phyloP scores from a whole-genome alignment of 2,113 vertebrate species.

The Oncorhynchus masou region DNA sequence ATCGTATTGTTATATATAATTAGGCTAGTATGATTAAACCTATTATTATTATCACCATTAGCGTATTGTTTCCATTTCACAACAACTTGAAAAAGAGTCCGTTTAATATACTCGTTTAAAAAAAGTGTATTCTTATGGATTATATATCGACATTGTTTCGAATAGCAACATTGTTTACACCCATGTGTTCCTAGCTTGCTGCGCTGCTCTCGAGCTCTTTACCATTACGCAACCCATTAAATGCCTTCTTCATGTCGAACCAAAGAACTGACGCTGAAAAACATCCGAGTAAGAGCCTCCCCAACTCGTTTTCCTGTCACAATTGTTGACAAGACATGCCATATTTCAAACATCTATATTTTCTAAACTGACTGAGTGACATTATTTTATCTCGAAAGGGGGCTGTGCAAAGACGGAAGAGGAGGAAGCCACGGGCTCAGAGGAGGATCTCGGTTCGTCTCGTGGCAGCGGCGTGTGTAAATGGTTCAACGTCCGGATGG shows the following conservation, averaged over 20 bases:
- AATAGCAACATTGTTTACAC: neutral
- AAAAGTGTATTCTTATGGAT: neutral
- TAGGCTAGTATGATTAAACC: neutral
- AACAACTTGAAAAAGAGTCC: neutral
- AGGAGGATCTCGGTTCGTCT: slow-evolving; percentile 68
- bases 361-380: neutral
- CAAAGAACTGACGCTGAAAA: slow-evolving; percentile 6
- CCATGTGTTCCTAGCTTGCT: neutral
- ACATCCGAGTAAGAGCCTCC: slow-evolving; percentile 2
- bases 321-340: neutral
- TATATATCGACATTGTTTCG: neutral
- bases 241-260: slow-evolving; percentile 17
- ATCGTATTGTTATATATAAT: neutral
- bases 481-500: slow-evolving; percentile 95
- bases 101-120: neutral
- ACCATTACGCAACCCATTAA: slow-evolving; percentile 3
- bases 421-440: slow-evolving; percentile 70
- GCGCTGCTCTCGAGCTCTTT: neutral
- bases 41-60: neutral
- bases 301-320: neutral
- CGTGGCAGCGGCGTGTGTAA: slow-evolving; percentile 87
- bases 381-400: slow-evolving; percentile 59
- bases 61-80: too few species aligned
- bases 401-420: slow-evolving; percentile 74
- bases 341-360: slow-evolving; percentile 2